Percentiles rank a stretch among this genome's conserved stretches.
Conservation (phyloP, 1,140 invertebrate species). For the Sarcophaga peregrina region DNA sequence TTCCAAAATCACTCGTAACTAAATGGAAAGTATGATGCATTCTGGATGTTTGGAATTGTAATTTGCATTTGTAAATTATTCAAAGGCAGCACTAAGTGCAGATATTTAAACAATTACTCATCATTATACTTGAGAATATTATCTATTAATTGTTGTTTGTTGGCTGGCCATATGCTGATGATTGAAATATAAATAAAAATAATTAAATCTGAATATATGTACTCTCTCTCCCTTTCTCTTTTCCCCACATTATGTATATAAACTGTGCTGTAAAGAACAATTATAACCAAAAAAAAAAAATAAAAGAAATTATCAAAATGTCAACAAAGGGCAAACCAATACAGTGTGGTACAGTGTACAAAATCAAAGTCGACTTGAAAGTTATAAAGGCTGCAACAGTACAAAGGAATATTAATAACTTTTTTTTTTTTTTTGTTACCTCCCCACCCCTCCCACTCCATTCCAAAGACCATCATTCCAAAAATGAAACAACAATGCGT, state of each 20-base stretch:
- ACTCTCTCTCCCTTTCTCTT: neutral
- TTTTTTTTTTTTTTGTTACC: slow-evolving; percentile 2
- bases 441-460: too few relatives aligned
- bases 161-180: neutral
- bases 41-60: too few relatives aligned
- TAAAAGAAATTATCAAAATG: slow-evolving; percentile 32
- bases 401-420: slow-evolving; percentile 34
- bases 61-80: too few relatives aligned
- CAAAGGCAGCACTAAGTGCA: too few relatives aligned
- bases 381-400: neutral
- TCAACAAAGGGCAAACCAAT: slow-evolving; percentile 32
- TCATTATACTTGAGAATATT: slow-evolving; percentile 17
- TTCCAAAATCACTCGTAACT: too few relatives aligned
- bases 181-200: slow-evolving; percentile 17
- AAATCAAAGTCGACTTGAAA: neutral
- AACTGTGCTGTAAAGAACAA: neutral
- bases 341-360: neutral
- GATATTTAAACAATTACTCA: neutral
- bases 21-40: too few relatives aligned
- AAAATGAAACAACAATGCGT: slow-evolving; percentile 11
- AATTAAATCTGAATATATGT: neutral
- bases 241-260: neutral
- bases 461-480: slow-evolving; percentile 4
- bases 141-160: slow-evolving; percentile 19
- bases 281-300: neutral